Conservation (phyloP, 2,113 vertebrate genomes). For the Cryptomyrus ogoouensis region DNA sequence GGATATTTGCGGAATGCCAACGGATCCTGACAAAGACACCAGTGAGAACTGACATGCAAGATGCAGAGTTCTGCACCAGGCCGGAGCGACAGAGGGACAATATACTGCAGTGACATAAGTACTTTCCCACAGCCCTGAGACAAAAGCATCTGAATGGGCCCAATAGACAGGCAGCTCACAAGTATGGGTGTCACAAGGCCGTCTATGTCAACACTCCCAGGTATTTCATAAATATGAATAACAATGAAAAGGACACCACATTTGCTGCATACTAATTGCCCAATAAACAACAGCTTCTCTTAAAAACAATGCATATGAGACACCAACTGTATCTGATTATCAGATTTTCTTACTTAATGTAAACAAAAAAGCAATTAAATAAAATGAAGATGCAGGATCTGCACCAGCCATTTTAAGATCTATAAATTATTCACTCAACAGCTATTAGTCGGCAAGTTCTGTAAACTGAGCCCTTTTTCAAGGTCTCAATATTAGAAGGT, state of each 20-base stretch:
- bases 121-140: conserved; percentile 71
- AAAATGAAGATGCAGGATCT: conserved; percentile 4
- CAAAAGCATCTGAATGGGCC: conserved; percentile 54
- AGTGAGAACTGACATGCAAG: conserved; percentile 60
- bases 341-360: not conserved
- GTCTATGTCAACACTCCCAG: conserved; percentile 50
- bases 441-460: conserved; percentile 46
- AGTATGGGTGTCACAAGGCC: conserved; percentile 50
- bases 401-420: not conserved
- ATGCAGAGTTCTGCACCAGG: conserved; percentile 50
- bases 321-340: not conserved
- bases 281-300: conserved; percentile 13
- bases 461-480: conserved; percentile 36
- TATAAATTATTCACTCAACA: conserved; percentile 29
- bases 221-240: conserved; percentile 49
- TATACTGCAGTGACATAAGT: conserved; percentile 50
- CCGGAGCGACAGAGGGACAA: conserved; percentile 45
- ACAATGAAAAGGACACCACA: conserved; percentile 39
- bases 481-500: conserved; percentile 41
- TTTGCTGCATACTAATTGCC: conserved; percentile 46
- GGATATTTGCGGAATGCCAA: conserved; percentile 86
- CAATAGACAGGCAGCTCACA: conserved; percentile 56
- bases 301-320: not conserved
- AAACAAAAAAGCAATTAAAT: conserved; percentile 16
- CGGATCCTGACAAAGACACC: conserved; percentile 59